Evolutionary conservation across 2,113 vertebrate genomes (phyloP), one percentile per base, ranked within the genome.

Genomic region (Dromiciops gliroides): DNA sequence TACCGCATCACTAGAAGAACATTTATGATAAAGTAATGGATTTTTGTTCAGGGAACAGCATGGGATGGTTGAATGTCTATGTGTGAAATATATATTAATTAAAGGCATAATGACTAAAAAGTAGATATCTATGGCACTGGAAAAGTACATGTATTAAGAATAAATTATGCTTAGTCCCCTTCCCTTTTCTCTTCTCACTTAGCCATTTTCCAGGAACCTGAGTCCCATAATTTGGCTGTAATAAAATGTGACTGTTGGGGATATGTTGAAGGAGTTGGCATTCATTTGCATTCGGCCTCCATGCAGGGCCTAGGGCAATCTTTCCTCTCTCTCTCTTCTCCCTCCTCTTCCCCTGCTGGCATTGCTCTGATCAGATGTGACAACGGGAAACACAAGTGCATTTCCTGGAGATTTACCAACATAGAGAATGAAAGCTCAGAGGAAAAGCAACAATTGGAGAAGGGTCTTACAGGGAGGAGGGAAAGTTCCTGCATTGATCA

Each of bases 291-390:
- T 98, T 98, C 98, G 0, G 53, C 97, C 96, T 98, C 97, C 97
- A 97, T 97, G 97, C 98, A 98, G 97, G 97, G 98, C 98, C 98
- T 97, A 98, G 95, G 98, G 98, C 98, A 49, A 97, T 97, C 96
- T 96, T 96, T 96, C 97, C 96, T 96, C 92, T 93, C 95, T 90
- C 90, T 90, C 94, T 94, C 91, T 53, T 92, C 90, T 96, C 96
- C 96, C 60, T 83, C 50, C 92, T 53, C 91, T 95, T 28, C 96
- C 96, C 98, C 97, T 89, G 67, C 97, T 97, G 97, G 96, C 97
- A 96, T 97, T 97, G 98, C 96, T 97, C 98, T 99, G 99, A 99
- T 99, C 98, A 98, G 98, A 99, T 99, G 98, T 98, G 99, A 99
- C 99, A 99, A 98, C 97, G 97, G 97, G 96, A 98, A 98, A 98